Conservation (phyloP, 1,140 invertebrate species). For the Mycetomoellerius zeteki region DNA sequence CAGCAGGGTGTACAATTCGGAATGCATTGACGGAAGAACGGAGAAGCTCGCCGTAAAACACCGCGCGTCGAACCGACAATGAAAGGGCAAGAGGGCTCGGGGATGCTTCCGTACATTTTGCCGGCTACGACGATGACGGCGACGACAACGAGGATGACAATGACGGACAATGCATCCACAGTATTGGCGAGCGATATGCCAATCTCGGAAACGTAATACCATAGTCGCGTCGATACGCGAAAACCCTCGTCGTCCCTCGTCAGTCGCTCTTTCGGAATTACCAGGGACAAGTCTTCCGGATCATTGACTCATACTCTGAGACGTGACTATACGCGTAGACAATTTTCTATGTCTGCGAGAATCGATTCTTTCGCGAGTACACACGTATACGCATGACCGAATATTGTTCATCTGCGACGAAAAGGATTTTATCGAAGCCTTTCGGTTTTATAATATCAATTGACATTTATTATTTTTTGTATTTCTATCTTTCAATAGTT, state of each 20-base stretch:
- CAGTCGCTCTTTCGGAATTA: slow-evolving; percentile 31
- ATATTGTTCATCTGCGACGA: neutral
- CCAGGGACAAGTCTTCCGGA: slow-evolving; percentile 46
- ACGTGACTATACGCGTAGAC: slow-evolving; percentile 9
- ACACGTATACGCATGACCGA: neutral
- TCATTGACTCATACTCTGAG: slow-evolving; percentile 45
- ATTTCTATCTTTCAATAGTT: neutral
- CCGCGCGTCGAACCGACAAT: slow-evolving; percentile 58
- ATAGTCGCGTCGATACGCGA: slow-evolving; percentile 57
- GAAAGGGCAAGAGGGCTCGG: slow-evolving; percentile 27
- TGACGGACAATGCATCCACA: slow-evolving; percentile 58
- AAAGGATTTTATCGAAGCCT: neutral
- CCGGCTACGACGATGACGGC: slow-evolving; percentile 29
- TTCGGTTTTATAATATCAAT: neutral
- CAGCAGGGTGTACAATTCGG: slow-evolving; percentile 44
- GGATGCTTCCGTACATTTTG: slow-evolving; percentile 55
- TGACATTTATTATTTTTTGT: neutral
- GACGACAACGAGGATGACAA: slow-evolving; percentile 7
- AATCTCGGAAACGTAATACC: slow-evolving; percentile 68
- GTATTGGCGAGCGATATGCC: slow-evolving; percentile 61
- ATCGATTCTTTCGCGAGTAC: slow-evolving; percentile 11
- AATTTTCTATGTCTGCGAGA: neutral
- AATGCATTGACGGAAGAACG: slow-evolving; percentile 39
- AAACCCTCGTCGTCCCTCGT: slow-evolving; percentile 43
- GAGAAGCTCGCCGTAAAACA: slow-evolving; percentile 67